Evolutionary conservation across 2,888 invertebrate genomes (phyloP).

Genomic region (Agrochola macilenta): DNA sequence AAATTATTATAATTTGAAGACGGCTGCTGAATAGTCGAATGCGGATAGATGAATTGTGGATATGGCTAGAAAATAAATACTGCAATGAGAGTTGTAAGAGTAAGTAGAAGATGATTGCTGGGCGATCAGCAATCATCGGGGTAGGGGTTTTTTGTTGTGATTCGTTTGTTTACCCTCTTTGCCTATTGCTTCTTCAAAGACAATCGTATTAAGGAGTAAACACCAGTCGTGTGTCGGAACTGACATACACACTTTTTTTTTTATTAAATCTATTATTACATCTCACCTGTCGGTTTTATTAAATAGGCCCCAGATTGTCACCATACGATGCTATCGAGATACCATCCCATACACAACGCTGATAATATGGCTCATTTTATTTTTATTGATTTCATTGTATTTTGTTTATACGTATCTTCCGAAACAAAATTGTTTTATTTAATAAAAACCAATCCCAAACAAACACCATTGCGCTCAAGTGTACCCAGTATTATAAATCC

Average conservation of each 20-base stretch:
- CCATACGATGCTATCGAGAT: no score
- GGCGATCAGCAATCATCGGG: no score
- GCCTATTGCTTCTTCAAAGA: no score
- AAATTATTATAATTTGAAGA: neutral
- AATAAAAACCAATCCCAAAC: slow-evolving; percentile 4
- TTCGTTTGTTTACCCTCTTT: no score
- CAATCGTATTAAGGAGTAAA: no score
- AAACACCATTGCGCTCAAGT: slow-evolving; percentile 28
- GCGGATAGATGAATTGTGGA: neutral
- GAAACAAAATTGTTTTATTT: neutral
- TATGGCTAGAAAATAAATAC: neutral
- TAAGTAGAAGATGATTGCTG: neutral
- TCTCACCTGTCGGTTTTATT: no score
- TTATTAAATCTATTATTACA: no score
- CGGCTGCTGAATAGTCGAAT: neutral
- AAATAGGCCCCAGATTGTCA: no score
- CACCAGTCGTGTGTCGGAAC: no score
- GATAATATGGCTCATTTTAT: neutral
- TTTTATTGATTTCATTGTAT: neutral
- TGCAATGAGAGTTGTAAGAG: neutral
- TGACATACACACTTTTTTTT: no score
- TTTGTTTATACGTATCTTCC: neutral
- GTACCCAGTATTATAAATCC: slow-evolving; percentile 73
- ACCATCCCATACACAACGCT: neutral
- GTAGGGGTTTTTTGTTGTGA: no score